Percentiles rank a stretch among this genome's conserved stretches.
These are phyloP conservation scores for Caretta caretta DNA, from an alignment of 2,113 vertebrate genomes.

Conservation along the genomic window DNA sequence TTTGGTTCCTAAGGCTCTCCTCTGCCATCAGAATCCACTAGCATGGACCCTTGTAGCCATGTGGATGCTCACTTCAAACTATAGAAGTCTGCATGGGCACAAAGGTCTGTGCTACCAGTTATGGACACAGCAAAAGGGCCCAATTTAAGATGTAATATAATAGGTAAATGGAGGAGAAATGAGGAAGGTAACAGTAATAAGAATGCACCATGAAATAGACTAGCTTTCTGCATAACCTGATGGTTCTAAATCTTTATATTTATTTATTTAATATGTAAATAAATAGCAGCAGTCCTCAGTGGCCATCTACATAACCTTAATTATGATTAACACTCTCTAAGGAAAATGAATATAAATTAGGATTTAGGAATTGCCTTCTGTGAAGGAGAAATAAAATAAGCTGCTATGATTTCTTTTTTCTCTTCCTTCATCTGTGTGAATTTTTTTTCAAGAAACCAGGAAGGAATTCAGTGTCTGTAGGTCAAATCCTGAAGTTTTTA, in stretches of 20 bases:
- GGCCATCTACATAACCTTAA: background rate
- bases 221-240: background rate
- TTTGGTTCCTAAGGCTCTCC: background rate
- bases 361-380: background rate
- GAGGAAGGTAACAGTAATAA: background rate
- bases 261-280: background rate
- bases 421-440: background rate
- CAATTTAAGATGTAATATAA: background rate
- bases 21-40: background rate
- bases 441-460: background rate
- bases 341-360: background rate
- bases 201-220: background rate
- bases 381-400: constrained; percentile 17
- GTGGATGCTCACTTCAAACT: background rate
- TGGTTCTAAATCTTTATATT: background rate
- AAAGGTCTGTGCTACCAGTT: background rate
- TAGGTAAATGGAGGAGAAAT: background rate
- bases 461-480: background rate
- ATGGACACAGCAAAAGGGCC: background rate
- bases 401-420: background rate
- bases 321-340: background rate
- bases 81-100: fast-evolving
- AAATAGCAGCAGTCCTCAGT: background rate
- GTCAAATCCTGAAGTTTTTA: background rate
- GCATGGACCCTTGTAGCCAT: background rate